Conservation (phyloP, 64 coral and sea anemone species). For the Actinia equina region DNA sequence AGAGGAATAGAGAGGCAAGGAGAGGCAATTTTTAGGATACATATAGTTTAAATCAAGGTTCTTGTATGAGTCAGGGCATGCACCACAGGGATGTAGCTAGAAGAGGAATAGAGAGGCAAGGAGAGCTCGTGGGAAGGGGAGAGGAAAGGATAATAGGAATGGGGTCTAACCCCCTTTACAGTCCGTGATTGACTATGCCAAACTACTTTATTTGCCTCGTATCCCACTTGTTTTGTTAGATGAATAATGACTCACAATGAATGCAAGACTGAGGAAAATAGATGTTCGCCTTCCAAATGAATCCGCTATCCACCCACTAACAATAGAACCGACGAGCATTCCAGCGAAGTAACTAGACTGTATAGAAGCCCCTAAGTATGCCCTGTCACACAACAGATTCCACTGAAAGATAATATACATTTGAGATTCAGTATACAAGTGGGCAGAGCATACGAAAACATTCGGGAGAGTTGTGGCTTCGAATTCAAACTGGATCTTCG, state of each 20-base stretch:
- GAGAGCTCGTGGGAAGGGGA: no score
- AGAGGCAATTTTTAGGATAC: no score
- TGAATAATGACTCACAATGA: neutral
- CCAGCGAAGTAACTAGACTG: conserved; percentile 22
- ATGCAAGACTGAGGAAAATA: neutral
- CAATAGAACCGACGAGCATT: conserved; percentile 6
- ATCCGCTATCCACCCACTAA: conserved; percentile 6
- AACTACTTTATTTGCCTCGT: neutral
- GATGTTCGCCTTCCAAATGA: conserved; percentile 1
- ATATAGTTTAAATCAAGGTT: no score
- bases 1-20: no score
- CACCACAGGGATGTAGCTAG: no score
- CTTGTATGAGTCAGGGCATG: no score
- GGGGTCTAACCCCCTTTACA: neutral
- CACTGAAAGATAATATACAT: conserved; percentile 7
- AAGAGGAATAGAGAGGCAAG: no score
- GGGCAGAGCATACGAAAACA: neutral
- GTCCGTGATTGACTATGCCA: no score
- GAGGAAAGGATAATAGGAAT: neutral
- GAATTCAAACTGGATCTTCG: no score
- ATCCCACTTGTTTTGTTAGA: neutral
- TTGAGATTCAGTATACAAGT: neutral
- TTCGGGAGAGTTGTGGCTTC: no score
- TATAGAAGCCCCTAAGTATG: conserved; percentile 3
- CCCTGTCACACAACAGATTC: conserved; percentile 20